Conservation (phyloP, 1,140 invertebrate species). For the Stegodyphus dumicola region DNA sequence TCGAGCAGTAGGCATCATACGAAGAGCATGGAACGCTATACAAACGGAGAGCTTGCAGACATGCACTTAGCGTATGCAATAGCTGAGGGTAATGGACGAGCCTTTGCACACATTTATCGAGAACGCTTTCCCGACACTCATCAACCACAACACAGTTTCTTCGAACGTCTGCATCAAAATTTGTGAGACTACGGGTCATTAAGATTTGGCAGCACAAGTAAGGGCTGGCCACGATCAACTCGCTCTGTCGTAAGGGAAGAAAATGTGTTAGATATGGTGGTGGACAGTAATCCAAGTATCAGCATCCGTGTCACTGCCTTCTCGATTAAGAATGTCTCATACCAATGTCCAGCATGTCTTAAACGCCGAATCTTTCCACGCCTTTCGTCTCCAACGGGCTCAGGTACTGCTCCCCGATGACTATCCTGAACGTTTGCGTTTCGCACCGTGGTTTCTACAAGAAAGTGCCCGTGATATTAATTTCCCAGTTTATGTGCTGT, state of each 20-base stretch:
- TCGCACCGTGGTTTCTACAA: background rate
- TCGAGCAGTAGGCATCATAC: too few species aligned
- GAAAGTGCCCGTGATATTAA: too few species aligned
- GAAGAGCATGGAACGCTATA: too few species aligned
- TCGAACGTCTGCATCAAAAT: slow-evolving; percentile 2
- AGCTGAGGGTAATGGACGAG: too few species aligned
- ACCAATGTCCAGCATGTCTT: background rate
- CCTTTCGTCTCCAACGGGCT: background rate
- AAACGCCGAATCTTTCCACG: background rate
- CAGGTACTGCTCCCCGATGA: slow-evolving; percentile 4
- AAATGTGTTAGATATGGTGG: slow-evolving; percentile 11
- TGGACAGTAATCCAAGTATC: slow-evolving; percentile 12
- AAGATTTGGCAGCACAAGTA: too few species aligned
- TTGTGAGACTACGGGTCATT: slow-evolving; percentile 1
- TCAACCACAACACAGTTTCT: background rate
- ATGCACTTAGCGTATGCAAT: too few species aligned
- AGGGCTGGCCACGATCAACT: background rate
- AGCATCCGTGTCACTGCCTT: background rate
- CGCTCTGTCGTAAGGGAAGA: background rate
- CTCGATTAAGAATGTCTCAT: background rate
- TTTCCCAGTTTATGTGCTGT: too few species aligned
- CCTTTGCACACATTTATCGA: too few species aligned
- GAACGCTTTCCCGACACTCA: background rate
- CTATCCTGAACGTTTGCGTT: slow-evolving; percentile 7
- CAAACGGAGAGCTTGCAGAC: too few species aligned